Conservation (phyloP, 1,140 invertebrate genomes). For the Saccostrea glomerata region DNA sequence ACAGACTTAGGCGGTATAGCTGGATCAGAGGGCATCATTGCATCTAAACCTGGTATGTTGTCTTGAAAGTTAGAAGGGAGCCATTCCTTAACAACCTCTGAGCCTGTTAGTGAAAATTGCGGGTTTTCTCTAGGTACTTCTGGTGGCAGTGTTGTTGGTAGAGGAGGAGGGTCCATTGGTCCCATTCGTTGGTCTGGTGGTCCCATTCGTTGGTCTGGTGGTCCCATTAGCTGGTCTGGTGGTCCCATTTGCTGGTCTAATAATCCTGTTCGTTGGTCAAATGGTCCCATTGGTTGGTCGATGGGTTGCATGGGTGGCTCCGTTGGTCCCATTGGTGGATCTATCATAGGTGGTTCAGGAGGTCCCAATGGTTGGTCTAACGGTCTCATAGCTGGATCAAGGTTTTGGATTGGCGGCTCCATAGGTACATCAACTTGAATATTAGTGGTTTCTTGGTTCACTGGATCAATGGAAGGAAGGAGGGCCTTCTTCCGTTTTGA, state of each 20-base stretch:
- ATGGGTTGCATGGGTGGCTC: background rate
- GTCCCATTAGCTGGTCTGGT: background rate
- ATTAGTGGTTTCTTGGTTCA: background rate
- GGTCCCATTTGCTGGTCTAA: background rate
- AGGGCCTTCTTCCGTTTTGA: background rate
- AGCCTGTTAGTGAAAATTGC: conserved; percentile 5
- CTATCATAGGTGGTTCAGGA: no score
- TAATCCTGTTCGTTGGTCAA: background rate
- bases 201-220: background rate
- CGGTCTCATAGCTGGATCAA: no score
- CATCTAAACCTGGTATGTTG: background rate
- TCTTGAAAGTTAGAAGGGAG: background rate
- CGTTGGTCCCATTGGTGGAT: background rate
- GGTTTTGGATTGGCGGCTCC: background rate
- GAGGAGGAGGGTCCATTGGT: background rate
- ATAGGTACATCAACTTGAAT: background rate
- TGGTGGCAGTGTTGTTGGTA: background rate
- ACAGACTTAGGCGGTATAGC: background rate
- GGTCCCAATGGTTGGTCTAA: no score
- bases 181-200: background rate
- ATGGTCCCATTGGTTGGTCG: background rate
- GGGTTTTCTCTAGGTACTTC: background rate
- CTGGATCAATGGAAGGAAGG: background rate
- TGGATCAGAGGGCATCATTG: background rate
- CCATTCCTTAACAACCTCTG: conserved; percentile 21